Evolutionary conservation across 2,797 vertebrate species (phyloP).

Genomic region (Hemitrygon akajei): DNA sequence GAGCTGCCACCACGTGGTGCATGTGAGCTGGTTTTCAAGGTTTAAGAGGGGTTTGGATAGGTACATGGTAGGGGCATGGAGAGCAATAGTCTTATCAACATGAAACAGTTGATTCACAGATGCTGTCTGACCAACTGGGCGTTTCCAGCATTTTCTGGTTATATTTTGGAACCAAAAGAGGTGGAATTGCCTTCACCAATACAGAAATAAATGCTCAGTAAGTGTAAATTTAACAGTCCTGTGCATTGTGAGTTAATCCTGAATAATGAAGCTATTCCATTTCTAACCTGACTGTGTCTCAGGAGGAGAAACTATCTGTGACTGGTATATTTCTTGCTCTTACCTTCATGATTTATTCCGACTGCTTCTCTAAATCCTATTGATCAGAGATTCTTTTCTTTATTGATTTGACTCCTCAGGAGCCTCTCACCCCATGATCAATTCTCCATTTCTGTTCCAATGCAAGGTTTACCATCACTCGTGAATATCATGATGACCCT

Average conservation of each 20-base stretch:
- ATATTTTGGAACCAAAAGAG: no score
- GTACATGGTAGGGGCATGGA: no score
- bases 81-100: no score
- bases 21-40: no score
- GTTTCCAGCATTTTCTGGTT: no score
- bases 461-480: not conserved
- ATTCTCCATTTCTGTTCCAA: not conserved
- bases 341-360: not conserved
- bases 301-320: not conserved
- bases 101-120: no score
- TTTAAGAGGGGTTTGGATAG: no score
- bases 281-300: not conserved
- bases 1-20: no score
- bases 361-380: not conserved
- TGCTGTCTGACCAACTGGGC: no score
- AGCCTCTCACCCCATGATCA: no score
- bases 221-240: not conserved
- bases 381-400: not conserved
- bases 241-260: not conserved
- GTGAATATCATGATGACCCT: not conserved
- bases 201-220: not conserved
- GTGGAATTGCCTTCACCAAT: not conserved
- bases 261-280: not conserved
- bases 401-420: conserved; percentile 8
- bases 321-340: not conserved